phyloP scores from a whole-genome alignment of 1,140 invertebrate genomes.

The Drosophila repleta region DNA sequence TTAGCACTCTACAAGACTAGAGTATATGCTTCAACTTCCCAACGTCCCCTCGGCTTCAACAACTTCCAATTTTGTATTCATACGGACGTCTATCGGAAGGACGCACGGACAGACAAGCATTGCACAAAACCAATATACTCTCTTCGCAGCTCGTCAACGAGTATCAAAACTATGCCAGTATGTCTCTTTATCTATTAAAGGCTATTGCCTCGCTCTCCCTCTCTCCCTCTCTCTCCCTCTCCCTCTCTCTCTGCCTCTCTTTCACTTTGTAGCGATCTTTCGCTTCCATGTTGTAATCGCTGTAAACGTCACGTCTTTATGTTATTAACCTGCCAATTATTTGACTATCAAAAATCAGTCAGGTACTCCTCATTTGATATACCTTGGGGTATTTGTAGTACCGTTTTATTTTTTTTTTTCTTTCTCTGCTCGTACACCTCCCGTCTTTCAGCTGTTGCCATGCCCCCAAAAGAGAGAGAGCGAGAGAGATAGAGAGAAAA shows the following conservation, averaged over 20 bases:
- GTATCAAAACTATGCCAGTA: conserved; percentile 5
- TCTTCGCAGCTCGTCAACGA: too few species aligned
- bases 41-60: too few species aligned
- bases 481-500: conserved; percentile 3
- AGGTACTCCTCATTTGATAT: conserved; percentile 31
- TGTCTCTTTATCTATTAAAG: not conserved
- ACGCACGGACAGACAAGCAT: too few species aligned
- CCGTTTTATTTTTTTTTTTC: conserved; percentile 2
- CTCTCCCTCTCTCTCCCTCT: conserved; percentile 1
- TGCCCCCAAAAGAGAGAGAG: conserved; percentile 11
- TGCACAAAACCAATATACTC: too few species aligned
- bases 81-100: too few species aligned
- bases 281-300: conserved; percentile 53
- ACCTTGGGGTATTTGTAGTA: conserved; percentile 46
- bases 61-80: too few species aligned
- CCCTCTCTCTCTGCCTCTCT: not conserved
- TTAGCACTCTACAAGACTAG: too few species aligned
- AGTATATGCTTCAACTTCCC: too few species aligned
- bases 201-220: not conserved
- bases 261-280: conserved; percentile 28
- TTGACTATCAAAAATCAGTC: conserved; percentile 53
- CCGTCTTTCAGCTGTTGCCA: conserved; percentile 27
- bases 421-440: not conserved
- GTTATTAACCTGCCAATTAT: conserved; percentile 67
- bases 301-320: conserved; percentile 52